Evolutionary conservation across 2,113 vertebrate species (phyloP).

Genomic region (Prunella fulvescens): DNA sequence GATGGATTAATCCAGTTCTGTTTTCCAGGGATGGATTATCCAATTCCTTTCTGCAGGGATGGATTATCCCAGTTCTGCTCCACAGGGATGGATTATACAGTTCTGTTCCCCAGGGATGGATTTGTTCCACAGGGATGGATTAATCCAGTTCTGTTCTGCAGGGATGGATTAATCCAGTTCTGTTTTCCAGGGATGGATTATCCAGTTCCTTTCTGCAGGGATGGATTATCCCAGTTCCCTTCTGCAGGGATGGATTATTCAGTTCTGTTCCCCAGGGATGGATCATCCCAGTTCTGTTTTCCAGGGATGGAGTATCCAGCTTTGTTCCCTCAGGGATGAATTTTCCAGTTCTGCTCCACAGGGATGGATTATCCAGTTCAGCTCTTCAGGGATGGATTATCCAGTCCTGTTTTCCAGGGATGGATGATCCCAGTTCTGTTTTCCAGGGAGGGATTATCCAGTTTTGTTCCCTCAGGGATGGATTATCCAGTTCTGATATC

Average conservation of each 20-base stretch:
- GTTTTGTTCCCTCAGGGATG: accelerated
- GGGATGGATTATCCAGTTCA: not conserved
- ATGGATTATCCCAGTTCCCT: too few species aligned
- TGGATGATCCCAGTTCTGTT: too few species aligned
- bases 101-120: not conserved
- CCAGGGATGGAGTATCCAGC: not conserved
- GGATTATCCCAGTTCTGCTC: accelerated
- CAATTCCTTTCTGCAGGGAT: accelerated
- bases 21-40: not conserved
- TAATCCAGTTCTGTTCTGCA: accelerated
- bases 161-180: too few species aligned
- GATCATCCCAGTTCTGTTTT: not conserved
- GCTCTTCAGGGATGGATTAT: accelerated
- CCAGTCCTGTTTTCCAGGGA: not conserved
- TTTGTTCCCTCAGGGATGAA: not conserved
- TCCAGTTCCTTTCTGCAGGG: too few species aligned
- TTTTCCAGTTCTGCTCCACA: accelerated
- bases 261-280: too few species aligned
- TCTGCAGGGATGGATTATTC: not conserved
- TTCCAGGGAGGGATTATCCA: not conserved
- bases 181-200: too few species aligned
- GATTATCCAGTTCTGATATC: accelerated
- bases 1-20: not conserved
- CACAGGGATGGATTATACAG: not conserved
- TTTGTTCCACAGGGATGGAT: accelerated